Conservation (phyloP, 1,140 invertebrate genomes). For the Eueides isabella region DNA sequence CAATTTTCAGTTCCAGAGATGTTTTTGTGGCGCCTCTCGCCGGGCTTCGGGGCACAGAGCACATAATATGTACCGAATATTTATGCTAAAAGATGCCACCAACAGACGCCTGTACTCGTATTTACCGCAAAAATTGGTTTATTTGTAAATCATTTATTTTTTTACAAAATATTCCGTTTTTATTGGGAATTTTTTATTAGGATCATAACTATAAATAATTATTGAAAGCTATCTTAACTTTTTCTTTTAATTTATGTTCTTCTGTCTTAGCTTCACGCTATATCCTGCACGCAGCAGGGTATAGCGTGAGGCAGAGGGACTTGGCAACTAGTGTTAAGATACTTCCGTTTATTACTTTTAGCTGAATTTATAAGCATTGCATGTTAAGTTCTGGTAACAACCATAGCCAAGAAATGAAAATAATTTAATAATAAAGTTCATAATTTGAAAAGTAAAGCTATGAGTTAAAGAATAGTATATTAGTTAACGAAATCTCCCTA, state of each 20-base stretch:
- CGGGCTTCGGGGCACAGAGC: conserved; percentile 55
- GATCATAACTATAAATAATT: no score
- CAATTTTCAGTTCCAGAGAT: conserved; percentile 70
- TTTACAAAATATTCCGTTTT: background rate
- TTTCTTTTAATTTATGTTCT: no score
- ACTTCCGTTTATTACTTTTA: no score
- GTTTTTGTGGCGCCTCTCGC: conserved; percentile 71
- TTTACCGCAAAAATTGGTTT: conserved; percentile 66
- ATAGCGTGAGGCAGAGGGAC: no score
- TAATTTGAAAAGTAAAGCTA: background rate
- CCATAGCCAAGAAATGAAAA: no score
- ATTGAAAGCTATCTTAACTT: no score
- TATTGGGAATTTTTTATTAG: background rate
- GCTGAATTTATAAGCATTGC: no score
- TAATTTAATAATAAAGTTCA: no score
- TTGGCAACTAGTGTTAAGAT: no score
- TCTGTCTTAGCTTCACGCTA: no score
- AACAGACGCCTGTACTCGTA: conserved; percentile 63
- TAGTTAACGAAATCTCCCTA: background rate
- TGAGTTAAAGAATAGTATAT: background rate
- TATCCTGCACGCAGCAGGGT: no score
- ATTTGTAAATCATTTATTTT: conserved; percentile 32
- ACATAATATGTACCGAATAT: conserved; percentile 73
- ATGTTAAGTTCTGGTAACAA: no score
- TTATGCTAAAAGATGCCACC: conserved; percentile 66